These are phyloP conservation scores for Helicoverpa armigera DNA, from an alignment of 1,140 invertebrate genomes.

Conservation along the genomic window DNA sequence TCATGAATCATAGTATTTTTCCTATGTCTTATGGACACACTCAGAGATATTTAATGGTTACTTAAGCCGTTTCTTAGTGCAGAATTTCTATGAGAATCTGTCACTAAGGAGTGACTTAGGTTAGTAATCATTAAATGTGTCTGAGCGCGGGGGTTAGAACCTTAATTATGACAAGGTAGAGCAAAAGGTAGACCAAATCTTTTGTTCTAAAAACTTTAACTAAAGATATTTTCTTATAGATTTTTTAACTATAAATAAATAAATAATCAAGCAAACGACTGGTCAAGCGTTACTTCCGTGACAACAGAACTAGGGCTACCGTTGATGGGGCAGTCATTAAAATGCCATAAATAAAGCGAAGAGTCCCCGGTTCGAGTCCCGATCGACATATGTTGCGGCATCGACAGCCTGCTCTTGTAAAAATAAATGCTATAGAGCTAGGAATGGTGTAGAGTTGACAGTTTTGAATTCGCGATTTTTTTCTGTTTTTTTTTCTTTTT, in stretches of 20 bases:
- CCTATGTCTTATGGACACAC: too few species aligned
- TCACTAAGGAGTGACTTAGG: too few species aligned
- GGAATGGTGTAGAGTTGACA: constrained; percentile 44
- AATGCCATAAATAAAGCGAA: constrained; percentile 76
- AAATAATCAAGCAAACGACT: constrained; percentile 7
- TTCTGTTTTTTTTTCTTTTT: constrained; percentile 6
- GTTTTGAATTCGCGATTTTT: background rate
- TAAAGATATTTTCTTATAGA: too few species aligned
- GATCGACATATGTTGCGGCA: constrained; percentile 66
- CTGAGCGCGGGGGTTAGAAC: too few species aligned
- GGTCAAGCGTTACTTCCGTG: constrained; percentile 44
- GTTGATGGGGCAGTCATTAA: constrained; percentile 71
- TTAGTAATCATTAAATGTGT: too few species aligned
- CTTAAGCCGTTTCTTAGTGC: too few species aligned
- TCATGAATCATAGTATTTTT: too few species aligned
- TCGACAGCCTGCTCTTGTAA: constrained; percentile 63
- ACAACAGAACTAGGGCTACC: constrained; percentile 48
- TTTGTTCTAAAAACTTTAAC: background rate
- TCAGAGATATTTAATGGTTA: too few species aligned
- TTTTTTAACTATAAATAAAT: background rate
- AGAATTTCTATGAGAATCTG: too few species aligned
- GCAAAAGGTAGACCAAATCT: background rate
- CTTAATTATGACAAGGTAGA: too few species aligned
- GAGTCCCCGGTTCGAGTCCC: constrained; percentile 60
- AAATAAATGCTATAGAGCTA: constrained; percentile 59